Base-by-base conservation (phyloP, 2,113 vertebrate species). In the Cepphus grylle region DNA sequence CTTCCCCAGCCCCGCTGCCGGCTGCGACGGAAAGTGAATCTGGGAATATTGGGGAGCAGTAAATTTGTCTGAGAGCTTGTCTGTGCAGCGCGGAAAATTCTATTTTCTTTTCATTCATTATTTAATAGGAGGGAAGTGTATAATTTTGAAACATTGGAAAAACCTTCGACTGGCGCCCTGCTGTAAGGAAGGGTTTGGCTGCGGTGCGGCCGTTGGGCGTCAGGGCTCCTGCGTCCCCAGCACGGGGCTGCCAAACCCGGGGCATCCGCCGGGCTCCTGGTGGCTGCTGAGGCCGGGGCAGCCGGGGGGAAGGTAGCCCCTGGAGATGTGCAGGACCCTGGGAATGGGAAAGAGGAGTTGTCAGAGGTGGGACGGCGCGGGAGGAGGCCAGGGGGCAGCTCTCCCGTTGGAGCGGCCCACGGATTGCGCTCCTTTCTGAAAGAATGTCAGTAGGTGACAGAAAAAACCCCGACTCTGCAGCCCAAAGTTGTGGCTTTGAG, bases 301-400 rank as follows among this genome's bases (percentile, higher is more conserved):
- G 20, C 16, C 3, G 1, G 25, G 25, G 63, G 15, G 10, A 9
- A 5, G 6, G 26, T 42, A 12, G 29, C 38, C 21, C 18, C 5
- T 4, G 27, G 47, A 22, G 47, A 21, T 49, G 47, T 22, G 47
- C 21, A 11, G 47, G 47, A 22, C 30, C 2, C 45, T 1, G 4
- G 59, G 30, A 22, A 8, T 1, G 12, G n/a, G 59, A 21, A 22
- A 4, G 30, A 32, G 8, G 32, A 7, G 45, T 19, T 30, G 20
- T 6, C 0, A 18, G 6, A 43, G 19, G 15, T 36, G 52, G 18
- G 70, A 8, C 0, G 5, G 34, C 15, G 5, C 5, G 6, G 59
- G n/a, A 45, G 32, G 27, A 25, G 22, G 47, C 26, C 25, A 58
- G 34, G 45, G 52, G 22, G 49, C 21, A 15, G n/a, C 29, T 80